phyloP scores from a whole-genome alignment of 1,140 invertebrate species.

The Drosophila serrata region DNA sequence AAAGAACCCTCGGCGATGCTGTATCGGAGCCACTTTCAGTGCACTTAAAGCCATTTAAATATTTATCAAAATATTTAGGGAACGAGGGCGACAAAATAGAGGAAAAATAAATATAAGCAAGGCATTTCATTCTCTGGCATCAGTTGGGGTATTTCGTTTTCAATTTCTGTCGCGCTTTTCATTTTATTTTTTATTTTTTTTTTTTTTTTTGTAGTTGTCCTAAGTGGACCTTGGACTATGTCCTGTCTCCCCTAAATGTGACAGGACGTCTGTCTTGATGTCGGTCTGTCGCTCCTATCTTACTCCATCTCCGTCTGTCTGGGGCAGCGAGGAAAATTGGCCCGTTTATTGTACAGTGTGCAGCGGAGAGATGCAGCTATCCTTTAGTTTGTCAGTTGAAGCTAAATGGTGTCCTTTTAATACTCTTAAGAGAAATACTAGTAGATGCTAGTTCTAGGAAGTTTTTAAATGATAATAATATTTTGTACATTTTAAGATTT shows the following conservation, averaged over 20 bases:
- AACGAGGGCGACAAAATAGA: slow-evolving; percentile 19
- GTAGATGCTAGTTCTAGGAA: not conserved
- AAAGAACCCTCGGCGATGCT: not conserved
- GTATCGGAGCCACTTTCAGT: slow-evolving; percentile 1
- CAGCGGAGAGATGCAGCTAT: slow-evolving; percentile 10
- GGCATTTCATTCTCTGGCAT: slow-evolving; percentile 46
- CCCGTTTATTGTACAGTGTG: slow-evolving; percentile 32
- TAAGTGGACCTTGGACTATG: slow-evolving; percentile 55
- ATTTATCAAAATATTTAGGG: slow-evolving; percentile 62
- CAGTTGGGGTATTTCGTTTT: slow-evolving; percentile 69
- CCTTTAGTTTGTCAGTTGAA: not conserved
- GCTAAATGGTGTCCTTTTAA: not conserved
- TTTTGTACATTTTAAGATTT: not conserved
- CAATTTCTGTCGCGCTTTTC: slow-evolving; percentile 70
- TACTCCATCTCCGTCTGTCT: slow-evolving; percentile 35
- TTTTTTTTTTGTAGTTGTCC: slow-evolving; percentile 35
- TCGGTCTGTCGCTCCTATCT: slow-evolving; percentile 22
- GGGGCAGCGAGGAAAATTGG: slow-evolving; percentile 49
- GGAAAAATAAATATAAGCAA: slow-evolving; percentile 40
- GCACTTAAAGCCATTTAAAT: slow-evolving; percentile 70
- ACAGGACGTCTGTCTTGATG: slow-evolving; percentile 51
- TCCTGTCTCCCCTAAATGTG: slow-evolving; percentile 57
- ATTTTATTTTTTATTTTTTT: slow-evolving; percentile 27
- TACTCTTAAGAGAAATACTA: slow-evolving; percentile 1
- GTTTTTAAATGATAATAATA: not conserved